A percentile compares a stretch with the other conserved stretches of the same genome.
Conservation (phyloP, 2,797 vertebrate species). For the Gouania willdenowi region DNA sequence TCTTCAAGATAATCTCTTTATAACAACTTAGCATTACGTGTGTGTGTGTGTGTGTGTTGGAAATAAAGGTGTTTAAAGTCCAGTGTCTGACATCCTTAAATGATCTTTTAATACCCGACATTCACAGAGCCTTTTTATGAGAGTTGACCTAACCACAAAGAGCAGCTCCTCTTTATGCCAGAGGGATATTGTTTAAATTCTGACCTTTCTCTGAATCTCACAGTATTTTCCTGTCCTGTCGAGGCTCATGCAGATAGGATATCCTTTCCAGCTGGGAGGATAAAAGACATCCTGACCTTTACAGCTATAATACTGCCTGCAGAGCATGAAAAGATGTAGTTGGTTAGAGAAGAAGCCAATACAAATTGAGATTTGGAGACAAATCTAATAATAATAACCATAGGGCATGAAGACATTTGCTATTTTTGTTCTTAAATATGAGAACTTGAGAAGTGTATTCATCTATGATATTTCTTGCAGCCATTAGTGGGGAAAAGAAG, state of each 20-base stretch:
- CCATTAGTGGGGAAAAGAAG: too few species aligned
- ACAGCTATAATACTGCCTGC: constrained; percentile 16
- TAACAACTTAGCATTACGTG: too few species aligned
- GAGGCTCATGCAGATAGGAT: constrained; percentile 39
- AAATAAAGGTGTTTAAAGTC: too few species aligned
- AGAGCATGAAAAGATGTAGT: constrained; percentile 18
- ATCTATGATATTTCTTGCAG: too few species aligned
- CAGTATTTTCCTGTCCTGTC: constrained; percentile 40
- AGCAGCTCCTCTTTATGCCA: constrained; percentile 5
- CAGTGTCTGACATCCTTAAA: neutral
- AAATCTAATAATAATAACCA: too few species aligned
- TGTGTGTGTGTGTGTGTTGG: too few species aligned
- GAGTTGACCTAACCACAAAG: constrained; percentile 10
- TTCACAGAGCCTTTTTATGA: neutral
- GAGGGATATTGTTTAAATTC: constrained; percentile 31
- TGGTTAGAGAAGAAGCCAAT: constrained; percentile 19
- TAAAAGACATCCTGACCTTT: constrained; percentile 62
- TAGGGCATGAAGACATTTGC: too few species aligned
- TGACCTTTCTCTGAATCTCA: constrained; percentile 40
- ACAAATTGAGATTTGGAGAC: too few species aligned
- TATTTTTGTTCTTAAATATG: too few species aligned
- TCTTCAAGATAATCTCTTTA: too few species aligned
- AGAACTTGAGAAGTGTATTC: too few species aligned
- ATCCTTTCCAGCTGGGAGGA: constrained; percentile 55
- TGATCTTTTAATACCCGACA: neutral